phyloP scores from a whole-genome alignment of 1,140 invertebrate species.

The Ips typographus region DNA sequence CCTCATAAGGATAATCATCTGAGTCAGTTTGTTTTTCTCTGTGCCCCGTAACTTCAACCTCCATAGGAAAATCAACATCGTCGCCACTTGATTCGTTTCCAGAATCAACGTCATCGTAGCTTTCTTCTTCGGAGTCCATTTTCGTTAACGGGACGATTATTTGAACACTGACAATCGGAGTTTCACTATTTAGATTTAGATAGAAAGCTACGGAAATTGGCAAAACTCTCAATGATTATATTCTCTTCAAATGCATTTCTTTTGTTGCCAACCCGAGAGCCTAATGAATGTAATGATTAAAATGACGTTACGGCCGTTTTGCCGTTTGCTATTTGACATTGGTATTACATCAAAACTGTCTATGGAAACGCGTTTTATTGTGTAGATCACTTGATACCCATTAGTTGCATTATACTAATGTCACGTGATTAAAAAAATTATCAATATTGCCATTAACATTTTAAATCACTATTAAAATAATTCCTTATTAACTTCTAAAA shows the following conservation, averaged over 20 bases:
- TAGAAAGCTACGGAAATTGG: not conserved
- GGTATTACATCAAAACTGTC: too few species aligned
- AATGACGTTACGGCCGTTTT: not conserved
- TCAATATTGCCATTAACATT: too few species aligned
- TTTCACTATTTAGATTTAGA: not conserved
- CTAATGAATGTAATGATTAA: not conserved
- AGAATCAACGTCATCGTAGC: slow-evolving; percentile 85
- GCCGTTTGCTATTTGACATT: not conserved
- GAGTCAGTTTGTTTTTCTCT: slow-evolving; percentile 76
- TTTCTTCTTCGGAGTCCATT: slow-evolving; percentile 92
- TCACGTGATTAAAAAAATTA: too few species aligned
- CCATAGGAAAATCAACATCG: slow-evolving; percentile 90
- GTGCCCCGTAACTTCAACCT: slow-evolving; percentile 77
- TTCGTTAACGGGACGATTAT: slow-evolving; percentile 7
- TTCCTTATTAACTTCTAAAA: too few species aligned
- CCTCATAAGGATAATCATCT: slow-evolving; percentile 92
- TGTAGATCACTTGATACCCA: too few species aligned
- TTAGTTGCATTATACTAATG: too few species aligned
- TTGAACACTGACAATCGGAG: not conserved
- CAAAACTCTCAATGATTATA: not conserved
- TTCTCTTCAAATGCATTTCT: not conserved
- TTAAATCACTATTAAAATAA: too few species aligned
- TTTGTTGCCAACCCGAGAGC: slow-evolving; percentile 2
- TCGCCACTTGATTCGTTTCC: slow-evolving; percentile 89
- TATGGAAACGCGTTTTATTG: too few species aligned